These are phyloP conservation scores for western clawed frog (Xenopus tropicalis) DNA, from an alignment of 2,113 vertebrate species.

Conservation along the genomic window DNA sequence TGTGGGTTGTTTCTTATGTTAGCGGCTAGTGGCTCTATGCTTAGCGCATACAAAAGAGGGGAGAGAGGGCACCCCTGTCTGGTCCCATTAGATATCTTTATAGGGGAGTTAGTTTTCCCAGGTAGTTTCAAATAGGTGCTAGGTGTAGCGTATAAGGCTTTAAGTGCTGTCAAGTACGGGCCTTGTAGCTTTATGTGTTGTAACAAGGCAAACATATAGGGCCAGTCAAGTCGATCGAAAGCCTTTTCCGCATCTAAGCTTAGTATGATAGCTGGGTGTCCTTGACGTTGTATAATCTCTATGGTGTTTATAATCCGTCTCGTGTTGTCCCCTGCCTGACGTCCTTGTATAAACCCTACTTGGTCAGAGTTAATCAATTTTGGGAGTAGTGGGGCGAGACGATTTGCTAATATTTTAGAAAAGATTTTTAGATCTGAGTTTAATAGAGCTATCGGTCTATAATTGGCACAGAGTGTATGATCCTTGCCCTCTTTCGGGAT, in stretches of 20 bases:
- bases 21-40: not conserved
- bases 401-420: too few relatives aligned
- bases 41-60: not conserved
- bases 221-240: not conserved
- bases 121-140: not conserved
- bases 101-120: not conserved
- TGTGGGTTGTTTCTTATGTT: not conserved
- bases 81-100: not conserved
- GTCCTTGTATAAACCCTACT: too few relatives aligned
- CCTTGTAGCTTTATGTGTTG: not conserved
- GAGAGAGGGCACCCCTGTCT: not conserved
- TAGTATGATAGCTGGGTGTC: not conserved
- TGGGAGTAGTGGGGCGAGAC: too few relatives aligned
- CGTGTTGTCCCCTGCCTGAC: too few relatives aligned
- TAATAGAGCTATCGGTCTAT: too few relatives aligned
- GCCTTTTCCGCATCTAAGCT: not conserved
- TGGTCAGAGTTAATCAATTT: too few relatives aligned
- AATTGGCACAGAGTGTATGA: too few relatives aligned
- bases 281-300: too few relatives aligned
- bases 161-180: not conserved
- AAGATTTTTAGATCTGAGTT: too few relatives aligned
- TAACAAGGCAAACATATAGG: not conserved
- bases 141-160: not conserved
- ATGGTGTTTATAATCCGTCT: too few relatives aligned
- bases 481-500: too few relatives aligned